Evolutionary conservation across 2,113 vertebrate genomes (phyloP), one percentile per base, ranked within the genome.

Genomic region (Montifringilla adamsi): DNA sequence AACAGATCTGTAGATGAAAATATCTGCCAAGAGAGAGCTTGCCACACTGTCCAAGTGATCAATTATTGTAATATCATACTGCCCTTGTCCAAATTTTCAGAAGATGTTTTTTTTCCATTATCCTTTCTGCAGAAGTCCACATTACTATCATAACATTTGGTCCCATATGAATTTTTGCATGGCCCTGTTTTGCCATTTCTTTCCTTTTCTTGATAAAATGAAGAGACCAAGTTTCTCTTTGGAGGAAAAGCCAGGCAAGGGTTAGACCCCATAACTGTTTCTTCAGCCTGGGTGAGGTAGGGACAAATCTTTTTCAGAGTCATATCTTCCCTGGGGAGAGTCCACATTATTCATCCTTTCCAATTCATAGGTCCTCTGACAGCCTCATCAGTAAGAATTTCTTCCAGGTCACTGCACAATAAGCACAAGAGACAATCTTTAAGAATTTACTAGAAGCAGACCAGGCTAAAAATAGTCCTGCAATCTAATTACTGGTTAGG

Each of bases 381-480:
- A 94, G 50, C 50, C 67, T 91, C 73, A 83, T 69, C 70, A 83
- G 87, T 53, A 89, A 69, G 84, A 79, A 70, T 81, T 95, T 81
- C 79, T 93, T 94, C 85, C 90, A 91, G 72, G 82, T 93, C 91
- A 83, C 46, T 86, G 64, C 63, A 88, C 67, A 63, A 52, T 24
- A 53, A 81, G 24, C 41, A 83, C 0, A 0, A 62, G 87, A 93
- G 21, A 19, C 27, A 84, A 3, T 76, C 53, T 82, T 64, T 35
- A 49, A 46, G 62, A n/a, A 28, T 81, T 30, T 3, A 39, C 41
- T n/a, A 19, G 60, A 73, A 80, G 19, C 30, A 59, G 10, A 41
- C 7, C 4, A 13, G 30, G 27, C 22, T 76, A 73, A 83, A 89
- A 79, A 86, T 56, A 87, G 0, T 27, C 66, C 44, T 86, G 26